Evolutionary conservation across 2,113 vertebrate species (phyloP).

Genomic region (Hippolais icterina): DNA sequence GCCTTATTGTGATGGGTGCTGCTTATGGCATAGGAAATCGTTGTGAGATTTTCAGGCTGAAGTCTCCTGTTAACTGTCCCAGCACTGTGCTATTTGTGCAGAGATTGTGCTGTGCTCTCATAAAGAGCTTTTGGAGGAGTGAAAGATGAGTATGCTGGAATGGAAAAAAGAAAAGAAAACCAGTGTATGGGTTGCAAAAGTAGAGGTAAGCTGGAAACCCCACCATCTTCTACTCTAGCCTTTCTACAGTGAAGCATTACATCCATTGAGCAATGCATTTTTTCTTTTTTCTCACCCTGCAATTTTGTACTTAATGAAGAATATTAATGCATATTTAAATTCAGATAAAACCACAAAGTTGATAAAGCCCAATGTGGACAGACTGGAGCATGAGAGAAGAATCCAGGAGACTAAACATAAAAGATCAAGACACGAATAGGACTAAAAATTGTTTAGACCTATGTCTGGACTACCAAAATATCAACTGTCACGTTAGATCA

Average conservation of each 20-base stretch:
- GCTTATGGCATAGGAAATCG: constrained; percentile 11
- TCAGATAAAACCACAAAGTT: not conserved
- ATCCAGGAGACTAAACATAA: not conserved
- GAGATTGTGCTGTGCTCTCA: not conserved
- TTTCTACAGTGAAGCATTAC: not conserved
- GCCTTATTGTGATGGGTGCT: constrained; percentile 25
- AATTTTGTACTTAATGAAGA: not conserved
- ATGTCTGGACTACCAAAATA: constrained; percentile 11
- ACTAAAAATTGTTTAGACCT: constrained; percentile 5
- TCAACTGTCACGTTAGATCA: not conserved
- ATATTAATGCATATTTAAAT: not conserved
- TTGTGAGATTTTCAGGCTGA: not conserved
- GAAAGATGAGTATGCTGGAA: not conserved
- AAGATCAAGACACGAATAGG: not conserved
- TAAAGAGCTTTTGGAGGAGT: not conserved
- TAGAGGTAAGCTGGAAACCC: not conserved
- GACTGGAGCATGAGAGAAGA: not conserved
- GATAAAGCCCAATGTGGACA: not conserved
- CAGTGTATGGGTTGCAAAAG: not conserved
- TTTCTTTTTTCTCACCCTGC: not conserved
- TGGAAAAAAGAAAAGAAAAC: not conserved
- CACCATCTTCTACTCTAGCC: not conserved
- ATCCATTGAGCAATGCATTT: not conserved
- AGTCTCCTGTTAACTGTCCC: not conserved
- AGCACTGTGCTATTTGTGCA: not conserved